Evolutionary conservation across 2,113 vertebrate species (phyloP).

Genomic region (Xerus inauris): DNA sequence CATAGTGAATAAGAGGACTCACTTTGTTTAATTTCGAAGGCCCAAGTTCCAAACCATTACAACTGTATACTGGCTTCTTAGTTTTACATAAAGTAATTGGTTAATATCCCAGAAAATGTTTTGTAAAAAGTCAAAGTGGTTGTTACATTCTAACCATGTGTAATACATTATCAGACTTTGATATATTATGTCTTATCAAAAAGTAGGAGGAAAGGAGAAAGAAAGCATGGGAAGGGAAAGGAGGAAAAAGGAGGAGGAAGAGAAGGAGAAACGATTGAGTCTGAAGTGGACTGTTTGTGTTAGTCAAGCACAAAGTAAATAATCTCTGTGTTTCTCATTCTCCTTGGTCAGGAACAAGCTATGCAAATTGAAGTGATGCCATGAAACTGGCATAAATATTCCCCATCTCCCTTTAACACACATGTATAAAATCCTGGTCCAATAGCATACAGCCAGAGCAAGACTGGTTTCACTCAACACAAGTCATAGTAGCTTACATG

Average conservation of each 20-base stretch:
- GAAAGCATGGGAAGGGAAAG: not conserved
- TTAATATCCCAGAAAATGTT: slow-evolving; percentile 45
- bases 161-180: not conserved
- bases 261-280: not conserved
- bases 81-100: slow-evolving; percentile 48
- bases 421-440: not conserved
- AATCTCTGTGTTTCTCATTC: not conserved
- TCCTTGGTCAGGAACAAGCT: not conserved
- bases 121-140: slow-evolving; percentile 25
- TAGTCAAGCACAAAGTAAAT: not conserved
- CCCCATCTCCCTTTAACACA: not conserved
- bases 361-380: not conserved
- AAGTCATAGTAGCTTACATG: not conserved
- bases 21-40: slow-evolving; percentile 56
- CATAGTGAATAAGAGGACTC: slow-evolving; percentile 44
- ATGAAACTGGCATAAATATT: not conserved
- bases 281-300: not conserved
- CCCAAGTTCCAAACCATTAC: not conserved
- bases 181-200: not conserved
- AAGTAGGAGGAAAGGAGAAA: not conserved
- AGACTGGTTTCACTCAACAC: not conserved
- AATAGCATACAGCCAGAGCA: not conserved
- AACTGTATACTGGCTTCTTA: not conserved
- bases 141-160: not conserved
- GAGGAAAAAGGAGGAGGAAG: not conserved